A percentile compares a stretch with the other conserved stretches of the same genome.
Conservation (phyloP, 2,797 vertebrate species). For the Enteromius mattozi region DNA sequence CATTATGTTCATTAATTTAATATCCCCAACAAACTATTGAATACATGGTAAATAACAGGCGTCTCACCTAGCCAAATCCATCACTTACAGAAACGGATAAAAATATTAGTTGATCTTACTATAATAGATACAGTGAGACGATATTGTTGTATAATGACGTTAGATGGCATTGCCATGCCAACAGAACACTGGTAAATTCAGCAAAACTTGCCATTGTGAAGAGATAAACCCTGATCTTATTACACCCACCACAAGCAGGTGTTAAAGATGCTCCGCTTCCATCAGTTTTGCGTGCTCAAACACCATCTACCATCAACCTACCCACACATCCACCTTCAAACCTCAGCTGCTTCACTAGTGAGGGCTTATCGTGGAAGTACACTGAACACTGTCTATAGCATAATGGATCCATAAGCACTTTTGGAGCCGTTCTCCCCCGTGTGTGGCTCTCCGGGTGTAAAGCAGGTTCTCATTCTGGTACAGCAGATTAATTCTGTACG, state of each 20-base stretch:
- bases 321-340: neutral
- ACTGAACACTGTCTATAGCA: neutral
- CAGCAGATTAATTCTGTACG: constrained; percentile 31
- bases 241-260: constrained; percentile 33
- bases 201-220: constrained; percentile 14
- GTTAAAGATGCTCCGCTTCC: constrained; percentile 23
- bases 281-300: neutral
- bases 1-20: neutral
- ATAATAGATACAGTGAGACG: neutral
- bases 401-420: constrained; percentile 7
- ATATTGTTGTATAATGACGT: neutral
- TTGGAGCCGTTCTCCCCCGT: neutral
- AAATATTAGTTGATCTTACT: neutral
- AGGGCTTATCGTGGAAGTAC: neutral
- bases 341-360: neutral
- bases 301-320: constrained; percentile 9
- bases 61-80: neutral
- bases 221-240: constrained; percentile 31
- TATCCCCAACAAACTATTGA: neutral
- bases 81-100: neutral
- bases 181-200: constrained; percentile 28
- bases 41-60: neutral
- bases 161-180: constrained; percentile 15
- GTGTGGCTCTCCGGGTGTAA: neutral
- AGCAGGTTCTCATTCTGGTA: constrained; percentile 30